Base-by-base conservation (phyloP, 2,888 invertebrate species). In the Drosophila neutralis region DNA sequence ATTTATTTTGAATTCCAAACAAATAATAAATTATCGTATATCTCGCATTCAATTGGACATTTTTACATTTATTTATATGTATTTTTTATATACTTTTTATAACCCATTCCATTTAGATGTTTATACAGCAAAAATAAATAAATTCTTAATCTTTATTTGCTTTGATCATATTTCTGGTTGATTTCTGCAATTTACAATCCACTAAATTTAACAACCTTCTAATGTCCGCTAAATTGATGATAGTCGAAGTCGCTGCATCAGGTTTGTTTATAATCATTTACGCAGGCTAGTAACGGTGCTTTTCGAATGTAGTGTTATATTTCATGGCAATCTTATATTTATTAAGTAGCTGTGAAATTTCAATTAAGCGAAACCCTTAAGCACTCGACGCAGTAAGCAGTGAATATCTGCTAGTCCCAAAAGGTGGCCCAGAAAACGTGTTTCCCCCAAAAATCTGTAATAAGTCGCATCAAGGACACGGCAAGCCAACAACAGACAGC, bases 391-490 rank as follows among this genome's bases (percentile, higher is more conserved):
- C 59, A 35, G 29, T 21, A 42, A 45, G 11, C 31, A 31, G 18
- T 24, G 8, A 8, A 21, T 42, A 36, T 53, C 36, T 61, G 57
- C 33, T 21, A 49, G 48, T 52, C 54, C 21, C 7, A n/a, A 75
- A 72, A 73, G 69, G 69, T 69, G 70, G 60, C 65, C 56, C 60
- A 78, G 65, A 52, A 79, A 85, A 88, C 82, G 66, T 76, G 89
- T 86, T 86, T 83, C 51, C 61, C 70, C 69, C 65, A 73, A 74
- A 75, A 62, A 64, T 52, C 76, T 76, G 77, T 79, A 81, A 86
- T 83, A 86, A 76, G 73, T 74, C 76, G 48, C 58, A 80, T 82
- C 89, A 86, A 86, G 85, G 85, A 86, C 85, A 86, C 42, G 38
- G 59, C 73, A 62, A 77, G 72, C 70, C 67, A 74, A 65, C 61